Base-by-base conservation (phyloP, 2,797 vertebrate genomes). In the Epinephelus awoara region DNA sequence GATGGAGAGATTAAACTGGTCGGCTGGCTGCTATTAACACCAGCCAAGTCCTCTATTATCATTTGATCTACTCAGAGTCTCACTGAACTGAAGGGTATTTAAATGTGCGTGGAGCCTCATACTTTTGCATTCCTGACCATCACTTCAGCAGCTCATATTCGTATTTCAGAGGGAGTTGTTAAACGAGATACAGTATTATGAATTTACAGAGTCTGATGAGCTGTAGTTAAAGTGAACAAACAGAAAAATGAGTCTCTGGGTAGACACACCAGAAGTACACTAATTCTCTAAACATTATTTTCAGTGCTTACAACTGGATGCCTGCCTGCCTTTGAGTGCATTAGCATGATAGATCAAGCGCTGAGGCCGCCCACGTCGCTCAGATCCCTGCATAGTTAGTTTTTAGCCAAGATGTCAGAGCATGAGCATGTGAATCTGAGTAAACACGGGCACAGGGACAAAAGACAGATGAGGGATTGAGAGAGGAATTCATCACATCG, bases 11-110 rank as follows among this genome's bases (percentile, higher is more conserved):
- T 92, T 89, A 81, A 75, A 69, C 50, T 40, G 61, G 54, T 65
- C 21, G 64, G 82, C 84, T 58, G 71, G 77, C 69, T 66, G 78
- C 85, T 84, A 82, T 92, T 88, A 89, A 89, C 80, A 72, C 88
- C 75, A 56, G 82, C 69, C 85, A 88, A 82, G 72, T 83, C 75
- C 67, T 84, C 65, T 70, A 78, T 86, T 87, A 87, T 76, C 62
- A 73, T 81, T 73, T 70, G 51, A 87, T 85, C 84, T 79, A 15
- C 38, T 61, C 21, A 3, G 7, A 54, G 69, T 59, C 68, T 74
- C 50, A 44, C 25, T 85, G 50, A 75, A 46, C 57, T 55, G 19
- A 72, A 27, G 2, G 34, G 64, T 49, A 10, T 62, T 27, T 40
- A 55, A 47, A 10, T 67, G n/a, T 17, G 5, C 3, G 10, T 6